Evolutionary conservation across 2,888 invertebrate species (phyloP).

Genomic region (Rhopalosiphum nymphaeae): DNA sequence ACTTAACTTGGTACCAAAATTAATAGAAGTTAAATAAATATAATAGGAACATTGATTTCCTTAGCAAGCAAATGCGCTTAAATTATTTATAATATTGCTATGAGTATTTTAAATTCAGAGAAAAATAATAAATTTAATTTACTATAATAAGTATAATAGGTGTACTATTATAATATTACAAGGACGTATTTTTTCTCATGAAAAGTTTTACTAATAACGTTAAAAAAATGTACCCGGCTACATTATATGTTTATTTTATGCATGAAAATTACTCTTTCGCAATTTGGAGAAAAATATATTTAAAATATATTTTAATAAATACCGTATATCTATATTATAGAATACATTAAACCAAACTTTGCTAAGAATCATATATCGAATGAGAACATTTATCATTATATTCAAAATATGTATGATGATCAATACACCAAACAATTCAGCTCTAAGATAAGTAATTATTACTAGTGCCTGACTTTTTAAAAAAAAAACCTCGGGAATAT

Average conservation of each 20-base stretch:
- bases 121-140: neutral
- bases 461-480: neutral
- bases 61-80: neutral
- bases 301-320: neutral
- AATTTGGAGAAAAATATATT: neutral
- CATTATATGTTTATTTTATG: neutral
- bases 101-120: neutral
- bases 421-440: neutral
- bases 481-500: neutral
- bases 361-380: neutral
- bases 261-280: neutral
- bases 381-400: neutral
- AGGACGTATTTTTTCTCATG: neutral
- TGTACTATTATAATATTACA: neutral
- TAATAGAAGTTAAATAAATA: neutral
- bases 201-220: neutral
- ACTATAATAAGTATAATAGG: neutral
- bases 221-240: neutral
- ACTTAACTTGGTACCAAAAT: neutral
- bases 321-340: neutral
- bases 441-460: too few relatives aligned
- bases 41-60: neutral
- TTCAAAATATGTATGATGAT: neutral
- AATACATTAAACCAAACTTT: neutral
- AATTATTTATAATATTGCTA: neutral